phyloP scores from a whole-genome alignment of 1,140 invertebrate genomes.

The Brachionus koreanus region DNA sequence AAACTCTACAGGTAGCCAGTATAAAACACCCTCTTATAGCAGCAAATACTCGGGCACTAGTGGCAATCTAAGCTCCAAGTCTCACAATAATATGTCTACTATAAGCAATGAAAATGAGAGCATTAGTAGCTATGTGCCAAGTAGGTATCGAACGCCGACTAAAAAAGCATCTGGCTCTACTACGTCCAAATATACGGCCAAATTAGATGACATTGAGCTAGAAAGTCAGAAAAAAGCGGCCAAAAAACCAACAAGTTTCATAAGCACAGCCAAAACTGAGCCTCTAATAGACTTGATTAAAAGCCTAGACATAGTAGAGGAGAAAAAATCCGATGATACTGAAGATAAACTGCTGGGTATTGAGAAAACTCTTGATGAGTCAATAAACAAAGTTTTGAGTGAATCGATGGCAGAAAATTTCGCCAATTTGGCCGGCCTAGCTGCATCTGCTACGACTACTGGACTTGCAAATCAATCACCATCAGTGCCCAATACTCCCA shows the following conservation, averaged over 20 bases:
- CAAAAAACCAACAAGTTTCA: neutral
- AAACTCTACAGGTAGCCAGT: neutral
- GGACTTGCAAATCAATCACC: neutral
- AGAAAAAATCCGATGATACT: neutral
- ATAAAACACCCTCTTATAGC: neutral
- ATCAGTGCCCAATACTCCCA: neutral
- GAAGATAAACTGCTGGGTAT: slow-evolving; percentile 15
- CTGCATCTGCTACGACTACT: neutral
- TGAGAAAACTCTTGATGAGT: slow-evolving; percentile 21
- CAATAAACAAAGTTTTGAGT: slow-evolving; percentile 15
- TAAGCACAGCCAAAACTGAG: slow-evolving; percentile 29
- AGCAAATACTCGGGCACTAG: neutral
- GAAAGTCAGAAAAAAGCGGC: neutral
- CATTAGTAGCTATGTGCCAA: slow-evolving; percentile 1
- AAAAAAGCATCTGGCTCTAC: neutral
- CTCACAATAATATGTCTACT: neutral
- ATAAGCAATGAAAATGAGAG: neutral
- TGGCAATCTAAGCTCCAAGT: neutral
- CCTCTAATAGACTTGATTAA: slow-evolving; percentile 14
- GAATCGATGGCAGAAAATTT: slow-evolving; percentile 7
- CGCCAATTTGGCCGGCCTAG: neutral
- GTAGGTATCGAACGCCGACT: slow-evolving; percentile 17
- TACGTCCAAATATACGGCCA: slow-evolving; percentile 14
- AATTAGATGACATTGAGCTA: neutral
- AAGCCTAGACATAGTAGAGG: neutral